These are phyloP conservation scores for Atlantisia rogersi DNA, from an alignment of 2,113 vertebrate species.

Conservation along the genomic window DNA sequence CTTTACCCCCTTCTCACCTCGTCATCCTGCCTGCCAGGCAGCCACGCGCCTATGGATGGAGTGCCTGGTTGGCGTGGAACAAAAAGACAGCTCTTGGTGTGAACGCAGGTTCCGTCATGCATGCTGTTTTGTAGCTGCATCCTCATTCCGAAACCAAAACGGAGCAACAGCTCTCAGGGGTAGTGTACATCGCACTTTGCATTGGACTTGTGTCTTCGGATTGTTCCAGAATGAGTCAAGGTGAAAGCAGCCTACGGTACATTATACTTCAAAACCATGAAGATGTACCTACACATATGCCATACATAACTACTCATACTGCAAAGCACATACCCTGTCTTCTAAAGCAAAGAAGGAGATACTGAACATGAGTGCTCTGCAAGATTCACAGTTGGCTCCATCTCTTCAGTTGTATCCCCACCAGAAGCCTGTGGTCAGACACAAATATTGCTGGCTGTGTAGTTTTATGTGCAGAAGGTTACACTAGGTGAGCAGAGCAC, in stretches of 20 bases:
- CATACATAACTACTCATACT: neutral
- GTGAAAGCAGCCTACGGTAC: neutral
- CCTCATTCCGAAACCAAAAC: neutral
- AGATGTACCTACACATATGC: neutral
- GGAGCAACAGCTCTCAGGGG: neutral
- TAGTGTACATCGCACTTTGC: neutral
- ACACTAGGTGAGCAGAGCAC: neutral
- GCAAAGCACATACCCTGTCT: neutral
- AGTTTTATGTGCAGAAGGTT: neutral
- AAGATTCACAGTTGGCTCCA: neutral
- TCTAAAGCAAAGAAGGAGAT: neutral
- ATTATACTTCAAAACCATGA: neutral
- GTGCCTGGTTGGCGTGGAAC: neutral
- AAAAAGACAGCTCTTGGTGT: neutral
- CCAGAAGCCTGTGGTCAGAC: neutral
- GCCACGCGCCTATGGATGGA: neutral
- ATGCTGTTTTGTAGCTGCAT: neutral
- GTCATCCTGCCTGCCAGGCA: neutral
- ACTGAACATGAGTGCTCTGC: neutral
- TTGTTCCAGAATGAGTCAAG: constrained; percentile 43
- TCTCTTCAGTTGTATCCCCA: neutral
- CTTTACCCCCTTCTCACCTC: neutral
- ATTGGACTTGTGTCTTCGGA: neutral
- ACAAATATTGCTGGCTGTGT: neutral
- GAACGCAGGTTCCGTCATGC: neutral